Percentiles rank a stretch among this genome's conserved stretches.
These are phyloP conservation scores for Ormyrus labotus DNA, from an alignment of 2,888 invertebrate species.

Conservation along the genomic window DNA sequence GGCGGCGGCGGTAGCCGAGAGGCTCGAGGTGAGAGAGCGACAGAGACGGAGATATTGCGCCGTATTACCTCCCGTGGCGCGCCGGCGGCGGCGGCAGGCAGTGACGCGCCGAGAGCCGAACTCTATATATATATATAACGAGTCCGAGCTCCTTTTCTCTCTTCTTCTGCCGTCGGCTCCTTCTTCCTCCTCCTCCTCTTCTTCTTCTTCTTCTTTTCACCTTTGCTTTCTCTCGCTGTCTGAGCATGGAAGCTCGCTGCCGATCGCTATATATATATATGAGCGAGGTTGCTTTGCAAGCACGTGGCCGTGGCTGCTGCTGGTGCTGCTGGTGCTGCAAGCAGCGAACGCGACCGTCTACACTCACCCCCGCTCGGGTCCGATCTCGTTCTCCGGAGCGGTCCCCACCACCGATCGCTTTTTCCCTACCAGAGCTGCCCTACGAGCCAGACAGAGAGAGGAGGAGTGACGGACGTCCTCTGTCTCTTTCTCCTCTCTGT, in stretches of 20 bases:
- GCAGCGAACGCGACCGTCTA: no score
- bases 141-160: conserved; percentile 48
- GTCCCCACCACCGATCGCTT: not conserved
- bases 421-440: not conserved
- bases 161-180: conserved; percentile 60
- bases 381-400: not conserved
- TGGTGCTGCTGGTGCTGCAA: no score
- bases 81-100: conserved; percentile 8
- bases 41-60: conserved; percentile 50
- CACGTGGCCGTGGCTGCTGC: conserved; percentile 15
- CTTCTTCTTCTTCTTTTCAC: conserved; percentile 52
- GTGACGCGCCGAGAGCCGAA: conserved; percentile 66
- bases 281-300: conserved; percentile 30
- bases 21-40: conserved; percentile 16
- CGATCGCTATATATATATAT: conserved; percentile 13
- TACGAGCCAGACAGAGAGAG: conserved; percentile 1
- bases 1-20: not conserved
- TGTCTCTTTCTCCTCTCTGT: conserved; percentile 29
- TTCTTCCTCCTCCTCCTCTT: conserved; percentile 55
- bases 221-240: conserved; percentile 55
- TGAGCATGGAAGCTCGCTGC: not conserved
- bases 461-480: conserved; percentile 17
- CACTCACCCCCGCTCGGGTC: not conserved
- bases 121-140: conserved; percentile 62
- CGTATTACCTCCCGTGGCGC: conserved; percentile 67